Evolutionary conservation across 1,140 invertebrate genomes (phyloP).

Genomic region (Belonocnema kinseyi): DNA sequence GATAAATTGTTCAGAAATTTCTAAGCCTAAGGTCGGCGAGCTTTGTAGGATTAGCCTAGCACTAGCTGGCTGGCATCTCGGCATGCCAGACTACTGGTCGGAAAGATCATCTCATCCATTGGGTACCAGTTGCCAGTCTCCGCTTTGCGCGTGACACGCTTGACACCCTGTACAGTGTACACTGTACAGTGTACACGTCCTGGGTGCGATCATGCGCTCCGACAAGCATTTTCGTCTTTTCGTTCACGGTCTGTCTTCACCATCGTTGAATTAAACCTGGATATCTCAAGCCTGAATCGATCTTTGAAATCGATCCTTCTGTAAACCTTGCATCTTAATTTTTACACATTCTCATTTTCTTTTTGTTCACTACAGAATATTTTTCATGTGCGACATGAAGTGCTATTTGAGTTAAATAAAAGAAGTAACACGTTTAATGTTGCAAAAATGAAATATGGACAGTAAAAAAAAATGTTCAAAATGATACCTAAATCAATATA

Average conservation of each 20-base stretch:
- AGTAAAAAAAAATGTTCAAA: too few species aligned
- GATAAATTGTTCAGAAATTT: slow-evolving; percentile 69
- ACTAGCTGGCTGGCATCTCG: slow-evolving; percentile 46
- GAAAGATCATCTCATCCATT: slow-evolving; percentile 54
- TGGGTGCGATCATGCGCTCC: slow-evolving; percentile 40
- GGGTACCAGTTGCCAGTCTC: slow-evolving; percentile 63
- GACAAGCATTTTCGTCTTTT: slow-evolving; percentile 45
- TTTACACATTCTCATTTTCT: too few species aligned
- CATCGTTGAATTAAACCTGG: slow-evolving; percentile 8
- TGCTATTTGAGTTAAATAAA: too few species aligned
- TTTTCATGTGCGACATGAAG: too few species aligned
- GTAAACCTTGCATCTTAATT: too few species aligned
- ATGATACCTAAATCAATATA: too few species aligned
- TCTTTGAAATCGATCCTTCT: background rate
- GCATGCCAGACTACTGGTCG: slow-evolving; percentile 59
- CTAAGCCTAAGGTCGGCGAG: slow-evolving; percentile 51
- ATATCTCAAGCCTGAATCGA: background rate
- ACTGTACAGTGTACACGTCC: slow-evolving; percentile 20
- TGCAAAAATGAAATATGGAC: too few species aligned
- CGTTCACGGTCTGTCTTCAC: slow-evolving; percentile 6
- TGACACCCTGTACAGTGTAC: slow-evolving; percentile 42
- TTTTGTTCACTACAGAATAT: too few species aligned
- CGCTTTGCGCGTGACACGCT: slow-evolving; percentile 53
- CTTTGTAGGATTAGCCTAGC: slow-evolving; percentile 64
- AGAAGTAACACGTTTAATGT: too few species aligned